Evolutionary conservation across 2,797 vertebrate genomes (phyloP).

Genomic region (Sebastes hubbsi): DNA sequence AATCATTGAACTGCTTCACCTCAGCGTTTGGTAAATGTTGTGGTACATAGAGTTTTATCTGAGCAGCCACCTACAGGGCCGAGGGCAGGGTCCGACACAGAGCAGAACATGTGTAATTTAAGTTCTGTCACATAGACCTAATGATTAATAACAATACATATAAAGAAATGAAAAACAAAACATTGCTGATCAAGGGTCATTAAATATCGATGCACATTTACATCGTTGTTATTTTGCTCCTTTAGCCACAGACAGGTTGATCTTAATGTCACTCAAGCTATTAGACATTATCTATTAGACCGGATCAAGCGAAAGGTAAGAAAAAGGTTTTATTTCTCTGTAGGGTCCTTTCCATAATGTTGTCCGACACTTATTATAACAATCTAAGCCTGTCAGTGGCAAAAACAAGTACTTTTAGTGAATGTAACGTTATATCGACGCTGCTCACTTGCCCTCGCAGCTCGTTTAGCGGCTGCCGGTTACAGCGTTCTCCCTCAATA

Average conservation of each 20-base stretch:
- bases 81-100: neutral
- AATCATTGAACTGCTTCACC: neutral
- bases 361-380: no score
- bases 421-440: fast-evolving
- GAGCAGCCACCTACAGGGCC: neutral
- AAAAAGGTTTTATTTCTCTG: no score
- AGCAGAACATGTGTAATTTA: neutral
- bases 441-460: no score
- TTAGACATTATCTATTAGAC: no score
- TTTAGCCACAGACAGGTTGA: neutral
- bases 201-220: neutral
- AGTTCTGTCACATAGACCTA: neutral
- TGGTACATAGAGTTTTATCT: neutral
- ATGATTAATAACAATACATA: neutral
- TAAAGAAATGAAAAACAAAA: neutral
- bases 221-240: neutral
- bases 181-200: neutral
- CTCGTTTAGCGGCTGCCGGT: no score
- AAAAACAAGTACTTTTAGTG: no score
- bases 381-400: no score
- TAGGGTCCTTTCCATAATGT: no score
- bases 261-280: no score
- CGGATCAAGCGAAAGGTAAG: no score
- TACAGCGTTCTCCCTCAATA: no score
- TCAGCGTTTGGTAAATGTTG: neutral